Percentiles rank a stretch among this genome's conserved stretches.
phyloP scores from a whole-genome alignment of 2,888 invertebrate species.

The Chironomus tentans region DNA sequence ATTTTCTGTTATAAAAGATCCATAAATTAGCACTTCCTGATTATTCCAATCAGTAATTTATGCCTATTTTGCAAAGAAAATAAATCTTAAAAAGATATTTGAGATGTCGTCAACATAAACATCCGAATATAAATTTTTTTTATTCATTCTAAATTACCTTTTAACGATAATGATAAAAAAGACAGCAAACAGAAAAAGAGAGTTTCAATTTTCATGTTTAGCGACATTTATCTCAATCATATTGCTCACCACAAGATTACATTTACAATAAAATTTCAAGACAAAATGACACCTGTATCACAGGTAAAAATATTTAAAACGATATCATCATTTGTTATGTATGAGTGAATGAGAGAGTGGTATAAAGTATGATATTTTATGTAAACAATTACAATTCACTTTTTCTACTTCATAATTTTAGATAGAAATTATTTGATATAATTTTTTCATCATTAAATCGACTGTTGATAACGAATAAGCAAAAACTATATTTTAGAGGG shows the following conservation, averaged over 20 bases:
- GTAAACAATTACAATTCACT: not conserved
- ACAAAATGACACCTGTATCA: not conserved
- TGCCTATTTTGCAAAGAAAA: no score
- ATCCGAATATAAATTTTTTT: not conserved
- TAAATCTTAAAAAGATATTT: no score
- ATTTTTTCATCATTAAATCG: no score
- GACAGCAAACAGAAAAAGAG: no score
- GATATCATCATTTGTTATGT: not conserved
- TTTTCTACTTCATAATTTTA: not conserved
- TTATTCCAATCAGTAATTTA: no score
- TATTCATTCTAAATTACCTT: not conserved
- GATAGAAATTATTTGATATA: not conserved
- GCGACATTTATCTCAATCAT: not conserved
- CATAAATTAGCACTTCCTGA: no score
- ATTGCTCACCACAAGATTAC: not conserved
- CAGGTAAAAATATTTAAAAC: not conserved
- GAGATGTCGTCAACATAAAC: not conserved
- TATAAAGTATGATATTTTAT: no score
- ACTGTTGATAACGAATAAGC: no score
- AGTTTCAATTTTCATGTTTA: not conserved
- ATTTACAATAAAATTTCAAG: no score
- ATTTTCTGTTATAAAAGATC: no score
- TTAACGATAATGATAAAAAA: slow-evolving; percentile 3
- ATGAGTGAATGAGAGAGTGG: no score
- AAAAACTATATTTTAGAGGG: no score